Percentiles rank a stretch among this genome's conserved stretches.
phyloP scores from a whole-genome alignment of 2,797 vertebrate species.

The Clarias platycephalus region DNA sequence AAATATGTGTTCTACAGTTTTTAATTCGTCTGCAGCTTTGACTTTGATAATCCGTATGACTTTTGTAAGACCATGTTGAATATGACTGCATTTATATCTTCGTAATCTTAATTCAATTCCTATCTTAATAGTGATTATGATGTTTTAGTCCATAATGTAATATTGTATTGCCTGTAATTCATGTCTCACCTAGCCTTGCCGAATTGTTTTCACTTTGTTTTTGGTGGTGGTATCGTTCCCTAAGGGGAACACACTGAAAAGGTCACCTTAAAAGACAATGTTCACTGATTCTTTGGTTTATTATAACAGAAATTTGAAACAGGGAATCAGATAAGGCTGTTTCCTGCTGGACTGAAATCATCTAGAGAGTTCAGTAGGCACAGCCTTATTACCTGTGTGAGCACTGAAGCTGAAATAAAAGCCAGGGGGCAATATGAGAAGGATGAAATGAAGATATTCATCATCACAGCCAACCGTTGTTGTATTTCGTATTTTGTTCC shows the following conservation, averaged over 20 bases:
- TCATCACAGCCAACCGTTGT: slow-evolving; percentile 7
- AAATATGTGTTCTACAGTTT: not conserved
- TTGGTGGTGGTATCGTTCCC: not conserved
- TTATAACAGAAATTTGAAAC: not conserved
- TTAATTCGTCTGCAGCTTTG: too few species aligned
- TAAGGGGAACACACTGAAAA: not conserved
- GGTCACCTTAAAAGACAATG: not conserved
- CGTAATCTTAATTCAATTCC: not conserved
- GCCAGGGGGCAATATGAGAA: not conserved
- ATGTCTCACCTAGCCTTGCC: not conserved
- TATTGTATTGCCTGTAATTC: not conserved
- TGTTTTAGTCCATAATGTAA: not conserved
- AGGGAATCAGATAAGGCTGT: not conserved
- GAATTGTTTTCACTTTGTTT: not conserved
- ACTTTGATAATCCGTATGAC: too few species aligned
- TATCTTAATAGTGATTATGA: not conserved
- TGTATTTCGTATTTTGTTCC: not conserved
- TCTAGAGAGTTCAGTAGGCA: not conserved
- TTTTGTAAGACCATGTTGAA: not conserved
- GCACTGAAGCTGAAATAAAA: slow-evolving; percentile 9
- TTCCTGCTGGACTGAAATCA: not conserved
- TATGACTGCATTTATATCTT: not conserved
- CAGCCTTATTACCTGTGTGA: slow-evolving; percentile 5
- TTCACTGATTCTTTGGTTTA: not conserved
- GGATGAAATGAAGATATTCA: slow-evolving; percentile 1